Evolutionary conservation across 2,113 vertebrate genomes (phyloP).

Genomic region (Gallinago paraguaiae): DNA sequence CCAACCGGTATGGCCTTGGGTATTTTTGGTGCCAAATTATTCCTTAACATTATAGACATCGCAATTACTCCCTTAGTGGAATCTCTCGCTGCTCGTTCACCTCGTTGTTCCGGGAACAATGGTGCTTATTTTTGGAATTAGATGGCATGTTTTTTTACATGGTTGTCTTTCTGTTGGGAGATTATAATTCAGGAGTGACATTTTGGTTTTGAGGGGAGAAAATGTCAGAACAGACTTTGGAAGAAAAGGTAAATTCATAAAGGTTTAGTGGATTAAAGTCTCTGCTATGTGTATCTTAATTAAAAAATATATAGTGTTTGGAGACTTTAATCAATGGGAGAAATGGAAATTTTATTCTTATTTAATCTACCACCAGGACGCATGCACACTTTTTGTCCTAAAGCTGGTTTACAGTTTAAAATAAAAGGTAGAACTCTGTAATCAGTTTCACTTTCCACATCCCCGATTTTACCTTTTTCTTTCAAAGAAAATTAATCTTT

Average conservation of each 20-base stretch:
- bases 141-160: background rate
- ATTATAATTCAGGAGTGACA: slow-evolving; percentile 35
- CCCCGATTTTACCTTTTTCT: background rate
- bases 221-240: slow-evolving; percentile 10
- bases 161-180: slow-evolving; percentile 15
- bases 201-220: slow-evolving; percentile 18
- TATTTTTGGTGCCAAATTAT: slow-evolving; percentile 67
- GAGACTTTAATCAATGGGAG: background rate
- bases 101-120: slow-evolving; percentile 19
- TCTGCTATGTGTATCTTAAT: background rate
- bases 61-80: slow-evolving; percentile 71
- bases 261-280: slow-evolving; percentile 2
- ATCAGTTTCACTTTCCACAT: background rate
- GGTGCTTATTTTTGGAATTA: slow-evolving; percentile 48
- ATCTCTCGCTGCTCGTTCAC: slow-evolving; percentile 62
- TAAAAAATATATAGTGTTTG: background rate
- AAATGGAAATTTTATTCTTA: background rate
- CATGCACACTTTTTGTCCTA: background rate
- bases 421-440: background rate
- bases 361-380: background rate
- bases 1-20: slow-evolving; percentile 67
- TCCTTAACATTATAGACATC: slow-evolving; percentile 43
- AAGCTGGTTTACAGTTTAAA: background rate
- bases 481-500: background rate
- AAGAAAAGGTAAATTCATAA: slow-evolving; percentile 27